Conservation (phyloP, 2,113 vertebrate species). For the Anoura caudifer region DNA sequence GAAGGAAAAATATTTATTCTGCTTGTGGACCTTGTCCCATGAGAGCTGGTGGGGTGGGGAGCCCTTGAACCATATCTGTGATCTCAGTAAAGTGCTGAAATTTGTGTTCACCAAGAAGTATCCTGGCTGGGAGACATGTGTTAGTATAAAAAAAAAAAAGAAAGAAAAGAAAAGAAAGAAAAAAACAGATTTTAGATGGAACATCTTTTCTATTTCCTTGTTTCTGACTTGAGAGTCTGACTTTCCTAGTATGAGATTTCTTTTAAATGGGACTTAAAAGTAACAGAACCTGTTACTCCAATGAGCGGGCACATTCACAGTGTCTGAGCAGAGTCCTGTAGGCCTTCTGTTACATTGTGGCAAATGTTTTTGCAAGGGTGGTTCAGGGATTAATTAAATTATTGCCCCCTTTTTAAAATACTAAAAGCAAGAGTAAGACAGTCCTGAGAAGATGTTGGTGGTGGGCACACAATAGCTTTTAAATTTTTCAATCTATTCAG, state of each 20-base stretch:
- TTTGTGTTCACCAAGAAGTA: neutral
- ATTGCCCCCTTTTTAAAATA: neutral
- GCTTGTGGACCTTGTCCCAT: neutral
- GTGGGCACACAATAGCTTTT: neutral
- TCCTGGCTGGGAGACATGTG: neutral
- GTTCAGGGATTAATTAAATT: neutral
- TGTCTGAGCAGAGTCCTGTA: accelerated
- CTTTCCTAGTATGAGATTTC: neutral
- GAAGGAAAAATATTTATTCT: constrained; percentile 9
- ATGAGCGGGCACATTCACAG: accelerated
- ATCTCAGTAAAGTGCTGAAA: neutral
- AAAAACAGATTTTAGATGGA: neutral
- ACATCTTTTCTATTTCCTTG: neutral
- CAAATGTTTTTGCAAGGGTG: neutral
- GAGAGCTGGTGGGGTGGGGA: no score
- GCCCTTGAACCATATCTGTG: neutral
- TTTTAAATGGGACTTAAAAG: no score
- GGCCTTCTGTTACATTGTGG: accelerated
- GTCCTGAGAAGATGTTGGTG: neutral
- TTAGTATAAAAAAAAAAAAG: accelerated
- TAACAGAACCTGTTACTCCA: no score
- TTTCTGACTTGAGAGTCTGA: neutral
- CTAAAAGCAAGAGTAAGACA: neutral
- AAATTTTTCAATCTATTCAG: neutral
- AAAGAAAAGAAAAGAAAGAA: neutral